Evolutionary conservation across 2,797 vertebrate species (phyloP).

Genomic region (Poecilia gillii): DNA sequence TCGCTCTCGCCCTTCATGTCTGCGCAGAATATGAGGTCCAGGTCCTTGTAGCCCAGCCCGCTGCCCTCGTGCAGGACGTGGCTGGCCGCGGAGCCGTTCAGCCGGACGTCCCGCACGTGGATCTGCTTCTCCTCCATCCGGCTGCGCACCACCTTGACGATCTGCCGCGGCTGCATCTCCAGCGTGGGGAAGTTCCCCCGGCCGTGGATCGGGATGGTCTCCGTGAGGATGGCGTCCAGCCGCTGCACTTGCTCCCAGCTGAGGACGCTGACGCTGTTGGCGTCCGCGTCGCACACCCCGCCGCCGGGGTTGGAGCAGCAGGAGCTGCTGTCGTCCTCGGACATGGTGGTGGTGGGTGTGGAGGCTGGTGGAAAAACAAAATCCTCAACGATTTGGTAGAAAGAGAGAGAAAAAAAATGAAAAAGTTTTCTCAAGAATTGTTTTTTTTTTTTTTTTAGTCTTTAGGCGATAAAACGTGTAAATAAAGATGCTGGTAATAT

Average conservation of each 20-base stretch:
- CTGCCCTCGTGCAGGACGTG: conserved; percentile 95
- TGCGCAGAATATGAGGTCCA: conserved; percentile 98
- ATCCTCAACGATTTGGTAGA: conserved; percentile 14
- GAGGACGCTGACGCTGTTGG: conserved; percentile 89
- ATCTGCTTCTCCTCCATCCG: conserved; percentile 92
- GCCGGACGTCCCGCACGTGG: conserved; percentile 90
- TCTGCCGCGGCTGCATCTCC: conserved; percentile 94
- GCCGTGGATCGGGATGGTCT: conserved; percentile 98
- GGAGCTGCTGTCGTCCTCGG: conserved; percentile 84
- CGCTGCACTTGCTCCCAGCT: conserved; percentile 98
- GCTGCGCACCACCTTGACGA: conserved; percentile 94
- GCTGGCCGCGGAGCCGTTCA: conserved; percentile 97
- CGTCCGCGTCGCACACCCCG: conserved; percentile 60
- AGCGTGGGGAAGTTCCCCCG: conserved; percentile 98
- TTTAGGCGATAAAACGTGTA: conserved; percentile 48
- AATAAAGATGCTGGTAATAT: conserved; percentile 9
- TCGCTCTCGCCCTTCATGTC: conserved; percentile 93
- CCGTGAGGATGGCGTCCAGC: conserved; percentile 92
- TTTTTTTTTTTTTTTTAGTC: too few relatives aligned
- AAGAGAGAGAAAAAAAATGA: not conserved
- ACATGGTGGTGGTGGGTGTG: conserved; percentile 81
- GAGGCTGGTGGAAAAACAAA: not conserved
- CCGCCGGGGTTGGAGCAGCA: conserved; percentile 49
- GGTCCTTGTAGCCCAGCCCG: conserved; percentile 97
- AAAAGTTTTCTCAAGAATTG: conserved; percentile 3